Base-by-base conservation (phyloP, 2,113 vertebrate genomes). In the Labrus mixtus region DNA sequence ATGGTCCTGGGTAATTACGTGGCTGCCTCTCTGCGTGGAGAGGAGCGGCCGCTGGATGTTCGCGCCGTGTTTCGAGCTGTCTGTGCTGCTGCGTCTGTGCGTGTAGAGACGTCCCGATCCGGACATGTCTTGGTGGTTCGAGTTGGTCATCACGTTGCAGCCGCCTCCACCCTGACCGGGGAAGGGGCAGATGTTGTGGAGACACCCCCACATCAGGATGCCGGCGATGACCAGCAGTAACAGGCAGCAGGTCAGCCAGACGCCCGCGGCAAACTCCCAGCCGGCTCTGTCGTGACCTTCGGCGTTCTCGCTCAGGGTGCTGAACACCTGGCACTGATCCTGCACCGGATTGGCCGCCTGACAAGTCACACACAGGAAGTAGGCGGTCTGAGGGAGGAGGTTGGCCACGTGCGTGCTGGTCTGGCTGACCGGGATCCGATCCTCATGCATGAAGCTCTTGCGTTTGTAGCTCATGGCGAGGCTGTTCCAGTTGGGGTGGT, bases 401-500 rank as follows among this genome's bases (percentile, higher is more conserved):
- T 95, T 94, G 84, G 90, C 93, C 9, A 97, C 86, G 55, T 94
- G 73, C 1, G 95, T 90, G 63, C 90, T 93, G 58, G 95, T 96
- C 63, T 94, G 95, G 22, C 93, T 96, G 43, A 92, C 87, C 0
- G 96, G 96, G 70, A 97, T 94, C 60, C 95, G 92, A 41, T 96
- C 95, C 78, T 97, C 96, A 19, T 93, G 93, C 88, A 95, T 93
- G 73, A 97, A 96, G 62, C 88, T 94, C 81, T 95, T 95, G 50
- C 94, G 94, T 0, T 95, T 94, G 87, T 95, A 96, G 58, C 92
- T 93, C 58, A 94, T 93, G 4, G 95, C 74, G 78, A 94, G 86
- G 75, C 91, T 95, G 89, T 95, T 95, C 96, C 95, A 96, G 93
- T 95, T 96, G 10, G 96, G 95, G 78, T 96, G 94, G 84, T 97